Evolutionary conservation across 2,113 vertebrate species (phyloP).

Genomic region (Litocranius walleri): DNA sequence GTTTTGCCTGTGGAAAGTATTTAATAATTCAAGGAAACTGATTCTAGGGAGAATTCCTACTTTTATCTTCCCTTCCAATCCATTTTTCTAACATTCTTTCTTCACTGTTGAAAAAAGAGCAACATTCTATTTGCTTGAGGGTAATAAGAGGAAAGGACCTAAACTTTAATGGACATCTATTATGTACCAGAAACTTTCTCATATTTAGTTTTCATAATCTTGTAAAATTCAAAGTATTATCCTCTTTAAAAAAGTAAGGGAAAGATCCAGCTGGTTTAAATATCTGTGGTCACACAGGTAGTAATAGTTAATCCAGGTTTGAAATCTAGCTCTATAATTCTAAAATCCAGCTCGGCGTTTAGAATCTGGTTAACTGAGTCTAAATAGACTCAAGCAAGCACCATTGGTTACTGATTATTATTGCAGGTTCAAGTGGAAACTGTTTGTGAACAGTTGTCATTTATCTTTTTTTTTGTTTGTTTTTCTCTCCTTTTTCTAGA

Average conservation of each 20-base stretch:
- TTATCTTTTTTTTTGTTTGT: background rate
- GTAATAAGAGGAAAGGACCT: background rate
- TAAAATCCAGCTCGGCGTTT: background rate
- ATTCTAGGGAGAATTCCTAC: background rate
- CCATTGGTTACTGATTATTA: background rate
- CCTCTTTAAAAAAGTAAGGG: background rate
- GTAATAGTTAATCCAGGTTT: background rate
- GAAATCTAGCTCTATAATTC: background rate
- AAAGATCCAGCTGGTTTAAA: background rate
- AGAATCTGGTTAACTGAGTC: background rate
- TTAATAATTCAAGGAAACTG: conserved; percentile 16
- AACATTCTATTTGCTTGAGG: background rate
- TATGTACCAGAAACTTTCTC: background rate
- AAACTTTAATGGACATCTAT: background rate
- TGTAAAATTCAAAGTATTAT: background rate
- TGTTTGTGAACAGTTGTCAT: background rate
- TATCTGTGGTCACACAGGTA: background rate
- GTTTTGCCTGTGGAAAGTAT: background rate
- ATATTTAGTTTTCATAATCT: background rate
- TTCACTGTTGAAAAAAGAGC: background rate
- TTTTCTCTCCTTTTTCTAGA: background rate
- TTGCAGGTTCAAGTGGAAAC: background rate
- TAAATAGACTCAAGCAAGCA: background rate
- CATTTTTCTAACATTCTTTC: background rate
- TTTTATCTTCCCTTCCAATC: background rate